Percentiles rank a stretch among this genome's conserved stretches.
phyloP scores from a whole-genome alignment of 37 sponge, comb jelly and placozoan species.

The Agelas oroides region DNA sequence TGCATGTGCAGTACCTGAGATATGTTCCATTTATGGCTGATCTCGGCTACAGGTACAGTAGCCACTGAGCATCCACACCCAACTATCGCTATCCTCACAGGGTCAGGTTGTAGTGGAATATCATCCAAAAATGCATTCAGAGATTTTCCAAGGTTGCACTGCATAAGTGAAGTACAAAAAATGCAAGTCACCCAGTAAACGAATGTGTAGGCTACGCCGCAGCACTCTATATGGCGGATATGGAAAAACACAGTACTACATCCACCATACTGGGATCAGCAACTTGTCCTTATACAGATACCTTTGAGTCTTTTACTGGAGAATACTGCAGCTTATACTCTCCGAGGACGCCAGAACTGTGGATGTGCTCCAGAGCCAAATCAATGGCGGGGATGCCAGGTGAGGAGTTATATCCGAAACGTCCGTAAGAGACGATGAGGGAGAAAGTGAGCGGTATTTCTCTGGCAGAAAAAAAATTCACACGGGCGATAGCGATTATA shows the following conservation, averaged over 20 bases:
- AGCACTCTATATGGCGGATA: no score
- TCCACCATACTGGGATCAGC: no score
- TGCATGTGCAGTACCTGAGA: no score
- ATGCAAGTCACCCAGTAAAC: no score
- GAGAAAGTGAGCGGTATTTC: not conserved
- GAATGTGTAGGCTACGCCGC: no score
- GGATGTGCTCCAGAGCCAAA: not conserved
- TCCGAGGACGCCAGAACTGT: not conserved
- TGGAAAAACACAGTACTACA: no score
- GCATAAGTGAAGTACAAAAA: not conserved
- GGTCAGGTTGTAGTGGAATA: not conserved
- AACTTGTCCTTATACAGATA: not conserved
- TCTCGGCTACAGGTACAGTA: constrained; percentile 35
- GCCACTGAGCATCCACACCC: constrained; percentile 55
- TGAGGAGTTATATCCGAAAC: not conserved
- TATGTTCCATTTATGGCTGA: constrained; percentile 37
- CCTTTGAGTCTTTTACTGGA: not conserved
- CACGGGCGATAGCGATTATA: no score
- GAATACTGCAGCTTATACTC: not conserved
- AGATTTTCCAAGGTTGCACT: constrained; percentile 20
- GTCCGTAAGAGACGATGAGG: not conserved
- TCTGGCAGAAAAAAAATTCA: not conserved
- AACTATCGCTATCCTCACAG: constrained; percentile 10
- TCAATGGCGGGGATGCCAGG: not conserved
- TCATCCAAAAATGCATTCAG: constrained; percentile 19